phyloP scores from a whole-genome alignment of 2,113 vertebrate species.

The Catharus bicknelli region DNA sequence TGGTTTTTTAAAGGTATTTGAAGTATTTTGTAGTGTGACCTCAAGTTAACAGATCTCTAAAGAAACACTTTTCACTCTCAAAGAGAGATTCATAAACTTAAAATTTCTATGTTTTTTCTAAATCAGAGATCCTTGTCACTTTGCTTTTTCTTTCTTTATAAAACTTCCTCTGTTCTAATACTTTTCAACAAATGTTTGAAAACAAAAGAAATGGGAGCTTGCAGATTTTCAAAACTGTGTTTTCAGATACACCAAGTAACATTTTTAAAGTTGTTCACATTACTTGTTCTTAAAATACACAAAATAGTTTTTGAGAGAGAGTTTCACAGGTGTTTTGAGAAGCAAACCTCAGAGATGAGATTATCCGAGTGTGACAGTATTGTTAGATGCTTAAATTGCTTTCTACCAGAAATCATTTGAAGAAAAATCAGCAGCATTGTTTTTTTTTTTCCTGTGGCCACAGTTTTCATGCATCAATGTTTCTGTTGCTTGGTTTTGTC shows the following conservation, averaged over 20 bases:
- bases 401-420: conserved; percentile 40
- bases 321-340: background rate
- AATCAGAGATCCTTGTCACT: background rate
- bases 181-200: background rate
- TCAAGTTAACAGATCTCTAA: background rate
- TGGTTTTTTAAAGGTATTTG: background rate
- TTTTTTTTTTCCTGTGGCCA: background rate
- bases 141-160: background rate
- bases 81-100: background rate
- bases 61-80: background rate
- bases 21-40: background rate
- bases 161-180: background rate
- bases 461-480: background rate
- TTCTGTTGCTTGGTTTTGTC: background rate
- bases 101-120: background rate
- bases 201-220: background rate
- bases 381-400: conserved; percentile 63
- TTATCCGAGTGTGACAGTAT: conserved; percentile 35
- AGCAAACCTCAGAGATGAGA: background rate
- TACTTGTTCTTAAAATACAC: conserved; percentile 16
- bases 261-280: background rate
- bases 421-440: background rate
- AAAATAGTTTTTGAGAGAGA: conserved; percentile 5
- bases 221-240: background rate
- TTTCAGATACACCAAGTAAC: background rate